Evolutionary conservation across 2,797 vertebrate species (phyloP), one percentile per base, ranked within the genome.

Genomic region (Coregonus ussuriensis): DNA sequence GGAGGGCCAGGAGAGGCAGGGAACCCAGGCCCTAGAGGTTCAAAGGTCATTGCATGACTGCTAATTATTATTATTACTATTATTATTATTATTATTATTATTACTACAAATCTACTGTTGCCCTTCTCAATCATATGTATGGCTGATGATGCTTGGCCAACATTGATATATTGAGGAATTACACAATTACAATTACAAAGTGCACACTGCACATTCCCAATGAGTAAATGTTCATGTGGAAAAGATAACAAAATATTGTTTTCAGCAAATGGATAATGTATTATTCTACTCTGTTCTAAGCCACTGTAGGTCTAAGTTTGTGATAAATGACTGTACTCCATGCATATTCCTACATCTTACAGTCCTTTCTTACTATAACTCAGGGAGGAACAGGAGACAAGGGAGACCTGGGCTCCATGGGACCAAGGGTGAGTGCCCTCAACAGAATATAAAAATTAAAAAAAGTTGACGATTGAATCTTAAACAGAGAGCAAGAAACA

Each of bases 1-100:
- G 98, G 98, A 59, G 96, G 94, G 75, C 94, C 95, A 89, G 98
- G 98, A 83, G 98, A 99, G 92, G 71, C 95, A 82, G 98, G 98
- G 79, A 82, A 91, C 91, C 96, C 96, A 87, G 98, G 98, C 76
- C 84, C 81, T 1, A 98, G 98, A 88, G 98, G 98, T 92, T 96
- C 96, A 89, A 99, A 99, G 98, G 98, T 99, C 87, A 97, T 95
- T 89, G 69, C 71, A 41, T 82, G 16, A n/a, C 18, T 1, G 4
- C 4, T 16, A 56, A 56, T 25, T 25, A 25, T 25, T 16, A 13
- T 4, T 54, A 54, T 54, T 1, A 4, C 3, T 33, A 33, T 33
- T 33, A 33, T 33, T 33, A 33, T 33, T 33, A 33, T 33, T 33
- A 3, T 33, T 33, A 33, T 33, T 33, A 33, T 33, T 33, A 41